Evolutionary conservation across 2,797 vertebrate genomes (phyloP).

Genomic region (Selene dorsalis): DNA sequence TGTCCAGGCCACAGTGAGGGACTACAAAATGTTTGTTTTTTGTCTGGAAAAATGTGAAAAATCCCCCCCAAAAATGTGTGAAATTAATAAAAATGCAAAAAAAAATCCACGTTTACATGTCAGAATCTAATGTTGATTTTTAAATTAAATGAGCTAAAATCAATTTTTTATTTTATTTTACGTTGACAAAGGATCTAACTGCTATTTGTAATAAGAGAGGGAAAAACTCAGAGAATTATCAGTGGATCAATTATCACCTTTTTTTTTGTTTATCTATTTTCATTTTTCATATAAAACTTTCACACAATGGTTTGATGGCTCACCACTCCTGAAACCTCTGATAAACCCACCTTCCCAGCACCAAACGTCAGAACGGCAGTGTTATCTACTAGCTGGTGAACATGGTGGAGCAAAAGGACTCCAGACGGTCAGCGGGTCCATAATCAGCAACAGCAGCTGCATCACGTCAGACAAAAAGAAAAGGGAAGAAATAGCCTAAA

Average conservation of each 20-base stretch:
- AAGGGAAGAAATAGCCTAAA: not conserved
- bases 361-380: not conserved
- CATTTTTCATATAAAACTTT: too few relatives aligned
- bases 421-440: not conserved
- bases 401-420: not conserved
- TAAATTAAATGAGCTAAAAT: not conserved
- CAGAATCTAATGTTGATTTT: too few relatives aligned
- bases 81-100: too few relatives aligned
- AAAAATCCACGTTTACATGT: too few relatives aligned
- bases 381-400: not conserved
- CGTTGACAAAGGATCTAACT: not conserved
- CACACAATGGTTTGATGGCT: too few relatives aligned
- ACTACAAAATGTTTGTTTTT: not conserved
- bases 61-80: too few relatives aligned
- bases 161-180: not conserved
- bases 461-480: not conserved
- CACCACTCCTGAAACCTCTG: too few relatives aligned
- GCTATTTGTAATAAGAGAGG: too few relatives aligned
- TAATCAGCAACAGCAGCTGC: not conserved
- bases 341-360: not conserved
- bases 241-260: too few relatives aligned
- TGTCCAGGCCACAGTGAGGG: not conserved
- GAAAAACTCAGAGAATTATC: not conserved
- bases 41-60: too few relatives aligned
- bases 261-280: too few relatives aligned